Evolutionary conservation across 2,888 invertebrate genomes (phyloP), one percentile per base, ranked within the genome.

Genomic region (Holacanthella duospinosa): DNA sequence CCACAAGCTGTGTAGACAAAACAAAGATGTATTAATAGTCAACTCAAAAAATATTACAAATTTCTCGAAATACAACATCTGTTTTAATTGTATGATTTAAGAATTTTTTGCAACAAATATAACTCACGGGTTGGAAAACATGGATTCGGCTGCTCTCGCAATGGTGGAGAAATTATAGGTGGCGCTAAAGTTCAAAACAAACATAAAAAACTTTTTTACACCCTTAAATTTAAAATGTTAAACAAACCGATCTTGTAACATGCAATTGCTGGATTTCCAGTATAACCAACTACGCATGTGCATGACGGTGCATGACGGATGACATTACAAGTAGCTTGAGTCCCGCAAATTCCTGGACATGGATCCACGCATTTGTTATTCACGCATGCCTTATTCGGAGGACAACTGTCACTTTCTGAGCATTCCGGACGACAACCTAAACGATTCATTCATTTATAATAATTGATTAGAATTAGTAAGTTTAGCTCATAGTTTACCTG

Each of bases 291-390:
- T 3, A 60, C 89, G 76, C 93, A 93, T 0, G 86, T 85, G 75
- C 93, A 93, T 6, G 89, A 80, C 0, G 90, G 86, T 65, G 86
- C 84, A 76, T 92, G 91, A 78, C 90, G 85, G 75, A 89, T 80
- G 65, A 48, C 64, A 62, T 16, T 55, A 54, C 21, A 87, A 74
- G 84, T 84, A 29, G 65, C 65, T 66, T 70, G 66, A 6, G 57
- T 44, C 2, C 80, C 80, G 70, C 80, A 84, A 26, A 84, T 83
- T 71, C 85, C 83, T 27, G 80, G 80, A 70, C 86, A 86, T 27
- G 86, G 86, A 75, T 86, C 83, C 55, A 83, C 78, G 74, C 85
- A 85, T 75, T 82, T 82, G 71, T 82, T 81, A 72, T 82, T 81
- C 60, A 81, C 78, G 70, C 83, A 84, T 26, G 84, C 82, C 68